Base-by-base conservation (phyloP, 2,888 invertebrate genomes). In the Cephonodes hylas region DNA sequence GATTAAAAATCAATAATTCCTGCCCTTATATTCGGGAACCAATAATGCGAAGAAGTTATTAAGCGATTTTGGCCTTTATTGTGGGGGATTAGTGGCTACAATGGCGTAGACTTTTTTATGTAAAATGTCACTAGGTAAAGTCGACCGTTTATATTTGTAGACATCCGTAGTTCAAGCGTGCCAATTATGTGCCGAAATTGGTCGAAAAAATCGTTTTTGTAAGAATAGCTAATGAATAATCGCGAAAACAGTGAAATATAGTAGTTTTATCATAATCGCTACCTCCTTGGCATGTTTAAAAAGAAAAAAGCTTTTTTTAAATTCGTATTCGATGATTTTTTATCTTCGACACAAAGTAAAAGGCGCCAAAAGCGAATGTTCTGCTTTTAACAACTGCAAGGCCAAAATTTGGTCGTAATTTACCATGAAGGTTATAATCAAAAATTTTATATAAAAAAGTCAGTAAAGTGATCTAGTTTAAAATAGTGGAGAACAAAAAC, bases 131-230 rank as follows among this genome's bases (percentile, higher is more conserved):
- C 53, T 48, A 42, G 48, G 27, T 56, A 27, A 56, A n/a, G 25
- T 27, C 56, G 56, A 60, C 27, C 53, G 42, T 53, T 27, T 60
- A 42, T 60, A 53, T 60, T 60, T 56, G 60, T 60, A 42, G 13
- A 42, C 42, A 60, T 56, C 42, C 42, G 56, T 59, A 46, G 18
- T 3, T 42, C 25, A 31, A 31, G 27, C 20, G 53, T 31, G 53
- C 53, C 53, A 53, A 53, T 53, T 31, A 53, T 31, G 53, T 53
- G 53, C 53, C 31, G 31, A 53, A 31, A 53, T 53, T 27, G 53
- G 15, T 7, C 18, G 48, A 31, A 53, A 53, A 53, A 53, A 31
- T 31, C 10, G 1, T 8, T 53, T 53, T 53, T 31, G 10, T 31
- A 18, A 53, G 31, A 27, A 53, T 31, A 18, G 18, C 18, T 7